phyloP scores from a whole-genome alignment of 1,140 invertebrate genomes.

The Metopolophium dirhodum region DNA sequence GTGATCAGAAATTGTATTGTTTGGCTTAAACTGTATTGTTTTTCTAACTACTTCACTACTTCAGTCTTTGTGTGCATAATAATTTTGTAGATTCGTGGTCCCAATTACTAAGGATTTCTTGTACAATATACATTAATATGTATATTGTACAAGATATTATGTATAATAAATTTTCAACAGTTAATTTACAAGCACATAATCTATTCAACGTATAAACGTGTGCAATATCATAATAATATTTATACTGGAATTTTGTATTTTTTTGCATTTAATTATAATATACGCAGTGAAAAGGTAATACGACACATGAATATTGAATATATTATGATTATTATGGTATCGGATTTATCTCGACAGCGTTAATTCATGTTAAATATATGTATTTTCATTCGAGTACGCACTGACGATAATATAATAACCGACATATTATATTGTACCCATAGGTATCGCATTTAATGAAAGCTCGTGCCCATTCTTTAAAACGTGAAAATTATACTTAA shows the following conservation, averaged over 20 bases:
- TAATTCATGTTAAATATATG: background rate
- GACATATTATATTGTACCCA: too few species aligned
- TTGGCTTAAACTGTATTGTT: background rate
- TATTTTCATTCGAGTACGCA: background rate
- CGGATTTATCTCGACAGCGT: background rate
- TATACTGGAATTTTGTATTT: background rate
- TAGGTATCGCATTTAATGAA: background rate
- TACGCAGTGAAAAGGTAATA: background rate
- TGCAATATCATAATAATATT: background rate
- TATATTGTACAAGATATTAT: too few species aligned
- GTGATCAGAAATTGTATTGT: background rate
- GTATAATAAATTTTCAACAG: background rate
- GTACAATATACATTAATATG: background rate
- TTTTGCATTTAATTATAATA: background rate
- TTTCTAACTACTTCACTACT: background rate
- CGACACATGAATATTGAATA: background rate
- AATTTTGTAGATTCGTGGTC: background rate
- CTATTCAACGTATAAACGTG: background rate
- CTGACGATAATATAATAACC: background rate
- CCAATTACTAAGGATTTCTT: background rate
- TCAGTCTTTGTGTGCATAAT: background rate
- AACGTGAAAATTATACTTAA: background rate
- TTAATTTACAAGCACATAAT: background rate
- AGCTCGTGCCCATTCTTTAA: background rate
- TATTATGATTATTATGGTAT: background rate